Evolutionary conservation across 2,888 invertebrate species (phyloP).

Genomic region (Crocallis elinguaria): DNA sequence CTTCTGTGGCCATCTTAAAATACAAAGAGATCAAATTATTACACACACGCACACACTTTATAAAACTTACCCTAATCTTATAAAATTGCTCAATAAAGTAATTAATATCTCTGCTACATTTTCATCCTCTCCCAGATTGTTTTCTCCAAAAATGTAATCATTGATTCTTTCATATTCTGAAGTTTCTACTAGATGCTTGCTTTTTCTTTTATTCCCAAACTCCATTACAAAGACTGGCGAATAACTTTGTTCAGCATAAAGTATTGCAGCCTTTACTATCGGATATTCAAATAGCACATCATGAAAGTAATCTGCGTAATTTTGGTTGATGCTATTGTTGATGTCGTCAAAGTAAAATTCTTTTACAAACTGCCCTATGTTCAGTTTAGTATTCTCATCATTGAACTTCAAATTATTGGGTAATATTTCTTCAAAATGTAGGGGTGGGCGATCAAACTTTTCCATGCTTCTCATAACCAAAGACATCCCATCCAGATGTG

Average conservation of each 20-base stretch:
- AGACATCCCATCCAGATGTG: conserved; percentile 47
- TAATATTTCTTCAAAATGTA: conserved; percentile 57
- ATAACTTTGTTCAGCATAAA: conserved; percentile 55
- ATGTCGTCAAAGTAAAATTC: conserved; percentile 61
- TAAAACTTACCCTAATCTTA: conserved; percentile 62
- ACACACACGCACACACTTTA: too few species aligned
- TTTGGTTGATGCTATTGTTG: conserved; percentile 41
- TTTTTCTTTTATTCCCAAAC: conserved; percentile 31
- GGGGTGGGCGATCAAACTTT: conserved; percentile 47
- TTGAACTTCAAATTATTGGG: conserved; percentile 67
- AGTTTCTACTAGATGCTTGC: conserved; percentile 13
- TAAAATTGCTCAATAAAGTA: conserved; percentile 63
- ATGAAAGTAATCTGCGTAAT: conserved; percentile 61
- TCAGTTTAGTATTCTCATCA: conserved; percentile 44
- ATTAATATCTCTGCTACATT: conserved; percentile 48
- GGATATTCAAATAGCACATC: conserved; percentile 68
- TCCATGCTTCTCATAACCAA: conserved; percentile 45
- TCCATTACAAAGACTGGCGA: conserved; percentile 67
- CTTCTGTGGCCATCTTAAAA: too few species aligned
- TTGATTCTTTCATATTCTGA: conserved; percentile 42
- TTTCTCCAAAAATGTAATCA: conserved; percentile 52
- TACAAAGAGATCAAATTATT: too few species aligned
- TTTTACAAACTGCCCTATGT: conserved; percentile 60
- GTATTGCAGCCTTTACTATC: conserved; percentile 56
- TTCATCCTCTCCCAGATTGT: conserved; percentile 38